A percentile compares a stretch with the other conserved stretches of the same genome.
Conservation (phyloP, 2,113 vertebrate species). For the Bombycilla garrulus region DNA sequence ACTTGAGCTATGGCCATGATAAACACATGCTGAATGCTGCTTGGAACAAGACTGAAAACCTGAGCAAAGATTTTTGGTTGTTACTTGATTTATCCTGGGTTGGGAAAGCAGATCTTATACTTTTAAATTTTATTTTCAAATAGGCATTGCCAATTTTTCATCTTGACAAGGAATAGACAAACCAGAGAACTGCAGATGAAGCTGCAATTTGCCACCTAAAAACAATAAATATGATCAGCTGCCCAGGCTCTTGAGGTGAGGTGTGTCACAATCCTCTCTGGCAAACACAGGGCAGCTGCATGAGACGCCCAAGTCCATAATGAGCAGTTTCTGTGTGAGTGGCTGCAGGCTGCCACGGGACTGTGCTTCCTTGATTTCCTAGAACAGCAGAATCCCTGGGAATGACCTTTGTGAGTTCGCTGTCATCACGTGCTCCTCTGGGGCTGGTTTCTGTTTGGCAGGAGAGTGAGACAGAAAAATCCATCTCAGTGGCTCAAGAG, state of each 20-base stretch:
- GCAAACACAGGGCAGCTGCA: not conserved
- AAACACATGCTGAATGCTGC: not conserved
- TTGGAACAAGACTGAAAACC: not conserved
- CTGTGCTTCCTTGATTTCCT: not conserved
- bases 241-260: not conserved
- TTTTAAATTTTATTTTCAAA: not conserved
- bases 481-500: not conserved
- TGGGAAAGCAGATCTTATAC: not conserved
- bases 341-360: not conserved
- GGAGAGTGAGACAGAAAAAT: not conserved
- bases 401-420: not conserved
- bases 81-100: not conserved
- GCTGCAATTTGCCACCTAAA: not conserved
- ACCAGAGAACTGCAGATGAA: not conserved
- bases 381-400: not conserved
- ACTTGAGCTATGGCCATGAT: not conserved
- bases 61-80: not conserved
- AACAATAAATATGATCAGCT: not conserved
- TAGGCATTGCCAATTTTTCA: not conserved
- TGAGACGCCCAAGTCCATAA: not conserved
- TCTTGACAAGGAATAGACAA: not conserved
- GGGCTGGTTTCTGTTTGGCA: slow-evolving; percentile 23
- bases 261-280: not conserved
- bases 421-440: not conserved
- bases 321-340: not conserved